These are phyloP conservation scores for Ovis canadensis DNA, from an alignment of 2,113 vertebrate genomes.

Conservation along the genomic window DNA sequence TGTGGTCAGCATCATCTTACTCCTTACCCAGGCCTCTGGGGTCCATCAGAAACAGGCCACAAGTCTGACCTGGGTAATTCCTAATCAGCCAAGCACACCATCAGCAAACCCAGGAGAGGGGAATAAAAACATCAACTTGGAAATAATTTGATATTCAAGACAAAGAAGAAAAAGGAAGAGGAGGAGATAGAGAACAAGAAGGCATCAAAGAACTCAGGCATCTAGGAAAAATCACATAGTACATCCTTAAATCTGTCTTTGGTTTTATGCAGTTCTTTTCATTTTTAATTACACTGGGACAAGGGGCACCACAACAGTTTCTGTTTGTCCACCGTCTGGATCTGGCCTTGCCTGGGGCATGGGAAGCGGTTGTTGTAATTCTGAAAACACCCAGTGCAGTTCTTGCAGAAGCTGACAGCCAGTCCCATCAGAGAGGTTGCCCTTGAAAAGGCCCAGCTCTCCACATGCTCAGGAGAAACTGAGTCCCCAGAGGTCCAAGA, in stretches of 20 bases:
- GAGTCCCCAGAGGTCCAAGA: neutral
- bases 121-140: neutral
- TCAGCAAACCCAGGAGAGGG: neutral
- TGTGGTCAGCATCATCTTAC: neutral
- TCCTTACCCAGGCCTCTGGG: neutral
- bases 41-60: neutral
- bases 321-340: neutral
- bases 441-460: neutral
- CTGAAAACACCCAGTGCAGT: neutral
- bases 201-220: neutral
- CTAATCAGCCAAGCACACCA: neutral
- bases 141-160: conserved; percentile 6
- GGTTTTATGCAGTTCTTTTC: neutral
- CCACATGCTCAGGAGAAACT: neutral
- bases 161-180: neutral
- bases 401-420: neutral
- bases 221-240: neutral
- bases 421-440: too few species aligned
- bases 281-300: neutral
- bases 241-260: neutral
- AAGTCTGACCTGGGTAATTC: neutral
- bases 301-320: neutral
- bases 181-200: neutral
- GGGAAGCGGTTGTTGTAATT: neutral
- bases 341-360: neutral